A percentile compares a stretch with the other conserved stretches of the same genome.
Evolutionary conservation across 2,888 invertebrate genomes (phyloP).

Genomic region (Epinotia nisella): DNA sequence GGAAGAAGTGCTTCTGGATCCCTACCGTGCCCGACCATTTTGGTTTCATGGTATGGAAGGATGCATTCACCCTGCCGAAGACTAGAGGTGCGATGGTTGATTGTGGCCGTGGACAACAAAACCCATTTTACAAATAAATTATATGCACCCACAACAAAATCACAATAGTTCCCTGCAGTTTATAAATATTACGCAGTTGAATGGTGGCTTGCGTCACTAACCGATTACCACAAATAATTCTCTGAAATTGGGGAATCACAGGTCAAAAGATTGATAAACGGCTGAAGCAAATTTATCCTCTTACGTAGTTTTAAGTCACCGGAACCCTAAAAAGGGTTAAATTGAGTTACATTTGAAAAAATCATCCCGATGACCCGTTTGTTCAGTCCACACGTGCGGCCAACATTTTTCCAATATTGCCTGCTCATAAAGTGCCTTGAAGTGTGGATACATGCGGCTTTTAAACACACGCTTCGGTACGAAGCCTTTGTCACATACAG

Average conservation of each 20-base stretch:
- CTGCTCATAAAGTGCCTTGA: conserved; percentile 65
- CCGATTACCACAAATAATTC: neutral
- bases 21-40: too few relatives aligned
- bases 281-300: conserved; percentile 23
- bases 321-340: conserved; percentile 43
- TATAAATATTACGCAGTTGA: neutral
- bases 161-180: too few relatives aligned
- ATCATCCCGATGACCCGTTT: conserved; percentile 55
- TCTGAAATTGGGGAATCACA: neutral
- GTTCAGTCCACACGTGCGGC: conserved; percentile 62
- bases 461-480: conserved; percentile 57
- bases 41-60: too few relatives aligned
- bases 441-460: conserved; percentile 56
- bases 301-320: conserved; percentile 12
- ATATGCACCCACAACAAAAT: too few relatives aligned
- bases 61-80: too few relatives aligned
- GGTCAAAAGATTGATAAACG: conserved; percentile 6
- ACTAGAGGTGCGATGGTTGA: too few relatives aligned
- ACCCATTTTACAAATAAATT: too few relatives aligned
- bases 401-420: conserved; percentile 77
- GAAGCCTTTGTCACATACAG: conserved; percentile 37
- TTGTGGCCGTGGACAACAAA: too few relatives aligned
- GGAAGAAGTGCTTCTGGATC: too few relatives aligned
- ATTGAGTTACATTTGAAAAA: conserved; percentile 53
- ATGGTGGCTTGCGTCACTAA: neutral